Conservation (phyloP, 1,140 invertebrate species). For the Cylas formicarius region DNA sequence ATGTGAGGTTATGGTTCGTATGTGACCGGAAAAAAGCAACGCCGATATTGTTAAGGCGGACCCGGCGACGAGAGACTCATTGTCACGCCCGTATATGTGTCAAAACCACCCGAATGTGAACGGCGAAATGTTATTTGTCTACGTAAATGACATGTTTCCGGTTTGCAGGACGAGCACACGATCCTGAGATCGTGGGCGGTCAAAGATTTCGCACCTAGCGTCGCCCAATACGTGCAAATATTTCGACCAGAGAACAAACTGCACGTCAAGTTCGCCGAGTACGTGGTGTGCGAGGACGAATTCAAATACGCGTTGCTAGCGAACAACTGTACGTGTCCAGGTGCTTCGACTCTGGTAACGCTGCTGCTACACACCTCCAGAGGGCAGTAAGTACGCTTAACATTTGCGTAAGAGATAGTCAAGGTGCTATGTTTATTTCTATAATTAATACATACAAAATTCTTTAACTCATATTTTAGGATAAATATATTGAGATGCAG, state of each 20-base stretch:
- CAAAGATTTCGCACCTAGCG: slow-evolving; percentile 92
- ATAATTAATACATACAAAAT: not conserved
- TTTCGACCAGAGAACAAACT: slow-evolving; percentile 97
- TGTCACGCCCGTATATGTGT: too few species aligned
- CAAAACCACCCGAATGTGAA: too few species aligned
- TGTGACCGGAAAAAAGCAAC: too few species aligned
- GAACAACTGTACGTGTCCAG: slow-evolving; percentile 96
- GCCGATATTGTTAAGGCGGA: too few species aligned
- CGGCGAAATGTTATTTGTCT: too few species aligned
- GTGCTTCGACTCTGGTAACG: slow-evolving; percentile 92
- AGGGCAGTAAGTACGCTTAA: slow-evolving; percentile 73
- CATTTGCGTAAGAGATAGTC: not conserved
- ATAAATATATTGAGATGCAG: too few species aligned
- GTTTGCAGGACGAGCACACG: slow-evolving; percentile 82
- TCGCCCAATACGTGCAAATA: slow-evolving; percentile 96
- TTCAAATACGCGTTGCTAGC: slow-evolving; percentile 95
- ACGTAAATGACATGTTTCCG: not conserved
- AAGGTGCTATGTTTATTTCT: too few species aligned
- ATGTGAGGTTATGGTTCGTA: too few species aligned
- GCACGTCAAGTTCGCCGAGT: slow-evolving; percentile 96
- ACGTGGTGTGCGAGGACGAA: slow-evolving; percentile 95
- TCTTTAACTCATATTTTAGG: too few species aligned
- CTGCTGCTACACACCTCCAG: slow-evolving; percentile 90
- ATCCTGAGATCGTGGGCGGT: slow-evolving; percentile 97
- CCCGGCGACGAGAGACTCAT: too few species aligned